Conservation (phyloP, 92 coral and sea anemone species). For the Zoanthus gigantus region DNA sequence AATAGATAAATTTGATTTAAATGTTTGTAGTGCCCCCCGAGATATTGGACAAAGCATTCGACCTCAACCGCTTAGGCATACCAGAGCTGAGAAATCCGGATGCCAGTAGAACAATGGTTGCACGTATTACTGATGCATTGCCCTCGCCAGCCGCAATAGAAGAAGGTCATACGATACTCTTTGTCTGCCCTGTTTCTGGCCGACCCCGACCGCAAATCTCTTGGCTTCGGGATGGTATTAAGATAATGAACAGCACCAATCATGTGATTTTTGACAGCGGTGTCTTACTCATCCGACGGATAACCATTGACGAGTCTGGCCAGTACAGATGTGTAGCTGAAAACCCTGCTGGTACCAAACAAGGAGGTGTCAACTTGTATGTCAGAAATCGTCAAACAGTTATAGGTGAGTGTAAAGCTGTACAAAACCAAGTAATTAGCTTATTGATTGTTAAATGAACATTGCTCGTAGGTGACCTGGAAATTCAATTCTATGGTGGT, state of each 20-base stretch:
- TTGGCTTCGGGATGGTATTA: slow-evolving; percentile 74
- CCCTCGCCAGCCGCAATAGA: slow-evolving; percentile 65
- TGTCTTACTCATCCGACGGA: slow-evolving; percentile 68
- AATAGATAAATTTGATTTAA: too few relatives aligned
- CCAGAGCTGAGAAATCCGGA: slow-evolving; percentile 48
- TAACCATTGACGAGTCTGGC: slow-evolving; percentile 68
- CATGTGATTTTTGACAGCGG: slow-evolving; percentile 70
- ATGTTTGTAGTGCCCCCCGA: slow-evolving; percentile 73
- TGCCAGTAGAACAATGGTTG: slow-evolving; percentile 63
- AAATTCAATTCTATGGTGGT: too few relatives aligned
- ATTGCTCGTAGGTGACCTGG: too few relatives aligned
- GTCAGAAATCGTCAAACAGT: slow-evolving; percentile 55
- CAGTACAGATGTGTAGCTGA: slow-evolving; percentile 82
- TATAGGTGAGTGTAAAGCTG: slow-evolving; percentile 49
- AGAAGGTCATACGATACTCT: slow-evolving; percentile 66
- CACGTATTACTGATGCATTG: slow-evolving; percentile 50
- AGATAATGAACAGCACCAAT: slow-evolving; percentile 72
- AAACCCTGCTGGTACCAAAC: slow-evolving; percentile 78
- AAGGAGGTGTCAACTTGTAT: slow-evolving; percentile 71
- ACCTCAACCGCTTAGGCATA: slow-evolving; percentile 51
- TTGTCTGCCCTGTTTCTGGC: slow-evolving; percentile 82
- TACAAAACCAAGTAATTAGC: not conserved
- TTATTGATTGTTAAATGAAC: too few relatives aligned
- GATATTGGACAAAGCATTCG: slow-evolving; percentile 76
- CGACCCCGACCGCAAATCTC: slow-evolving; percentile 71